These are phyloP conservation scores for Phoenicopterus ruber DNA, from an alignment of 2,113 vertebrate genomes.

Conservation along the genomic window DNA sequence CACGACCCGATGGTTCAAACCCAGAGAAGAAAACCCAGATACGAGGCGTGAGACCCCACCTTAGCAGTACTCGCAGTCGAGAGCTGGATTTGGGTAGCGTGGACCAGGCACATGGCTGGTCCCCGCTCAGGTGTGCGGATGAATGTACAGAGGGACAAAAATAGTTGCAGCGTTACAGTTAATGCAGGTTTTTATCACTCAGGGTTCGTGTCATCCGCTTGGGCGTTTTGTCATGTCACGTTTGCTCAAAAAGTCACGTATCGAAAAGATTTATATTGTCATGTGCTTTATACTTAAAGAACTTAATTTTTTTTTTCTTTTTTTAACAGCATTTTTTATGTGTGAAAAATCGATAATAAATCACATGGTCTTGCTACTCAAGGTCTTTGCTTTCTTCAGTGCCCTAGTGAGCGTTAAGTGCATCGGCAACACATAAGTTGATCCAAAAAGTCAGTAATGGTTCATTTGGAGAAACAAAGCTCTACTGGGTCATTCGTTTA, in stretches of 20 bases:
- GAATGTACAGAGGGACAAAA: not conserved
- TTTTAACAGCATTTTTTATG: not conserved
- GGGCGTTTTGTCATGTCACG: not conserved
- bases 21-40: not conserved
- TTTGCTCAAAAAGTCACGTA: not conserved
- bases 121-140: not conserved
- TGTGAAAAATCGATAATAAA: not conserved
- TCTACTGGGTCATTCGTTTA: not conserved
- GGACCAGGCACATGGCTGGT: not conserved
- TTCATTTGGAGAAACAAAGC: not conserved
- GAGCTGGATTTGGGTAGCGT: not conserved
- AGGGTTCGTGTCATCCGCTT: not conserved
- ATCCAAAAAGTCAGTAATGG: not conserved
- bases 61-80: not conserved
- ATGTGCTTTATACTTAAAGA: not conserved
- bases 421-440: not conserved
- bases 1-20: rapidly evolving
- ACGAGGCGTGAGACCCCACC: rapidly evolving
- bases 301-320: not conserved
- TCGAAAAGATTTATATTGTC: not conserved
- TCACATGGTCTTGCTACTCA: not conserved
- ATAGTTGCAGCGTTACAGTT: not conserved
- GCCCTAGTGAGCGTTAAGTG: not conserved
- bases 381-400: not conserved
- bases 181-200: not conserved